Percentiles rank a stretch among this genome's conserved stretches.
Conservation (phyloP, 1,140 invertebrate genomes). For the Sycophila sp. region DNA sequence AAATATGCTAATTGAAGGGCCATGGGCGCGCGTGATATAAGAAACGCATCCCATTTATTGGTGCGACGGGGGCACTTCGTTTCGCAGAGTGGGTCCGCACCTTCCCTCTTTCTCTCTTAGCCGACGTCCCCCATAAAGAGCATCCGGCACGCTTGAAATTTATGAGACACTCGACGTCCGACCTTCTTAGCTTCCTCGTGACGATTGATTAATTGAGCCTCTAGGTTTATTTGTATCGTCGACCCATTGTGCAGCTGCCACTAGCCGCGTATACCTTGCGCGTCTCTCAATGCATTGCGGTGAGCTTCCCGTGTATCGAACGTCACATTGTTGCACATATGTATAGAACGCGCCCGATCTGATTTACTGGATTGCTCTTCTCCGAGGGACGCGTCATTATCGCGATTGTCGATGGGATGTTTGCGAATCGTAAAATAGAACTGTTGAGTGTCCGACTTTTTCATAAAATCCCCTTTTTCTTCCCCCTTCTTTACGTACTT, state of each 20-base stretch:
- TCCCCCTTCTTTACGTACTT: too few species aligned
- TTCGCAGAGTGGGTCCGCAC: constrained; percentile 30
- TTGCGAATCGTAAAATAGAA: constrained; percentile 30
- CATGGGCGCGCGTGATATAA: constrained; percentile 23
- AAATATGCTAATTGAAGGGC: constrained; percentile 38
- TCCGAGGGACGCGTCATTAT: constrained; percentile 8
- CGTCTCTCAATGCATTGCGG: constrained; percentile 17
- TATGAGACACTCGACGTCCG: constrained; percentile 43
- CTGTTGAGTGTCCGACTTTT: neutral
- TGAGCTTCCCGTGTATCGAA: neutral
- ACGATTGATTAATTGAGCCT: constrained; percentile 52
- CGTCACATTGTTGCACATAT: neutral
- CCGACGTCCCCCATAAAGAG: constrained; percentile 26
- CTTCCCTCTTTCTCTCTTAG: neutral
- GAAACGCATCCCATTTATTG: constrained; percentile 31
- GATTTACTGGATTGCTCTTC: constrained; percentile 13
- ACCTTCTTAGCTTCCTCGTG: constrained; percentile 39
- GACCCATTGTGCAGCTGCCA: constrained; percentile 42
- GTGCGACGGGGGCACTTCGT: constrained; percentile 30
- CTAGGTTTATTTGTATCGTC: constrained; percentile 48
- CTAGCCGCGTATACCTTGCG: constrained; percentile 21
- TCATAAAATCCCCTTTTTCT: too few species aligned
- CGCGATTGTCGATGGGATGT: constrained; percentile 25
- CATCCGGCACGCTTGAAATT: constrained; percentile 38
- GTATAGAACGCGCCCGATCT: neutral